phyloP scores from a whole-genome alignment of 1,140 invertebrate genomes.

The Hypothenemus hampei region DNA sequence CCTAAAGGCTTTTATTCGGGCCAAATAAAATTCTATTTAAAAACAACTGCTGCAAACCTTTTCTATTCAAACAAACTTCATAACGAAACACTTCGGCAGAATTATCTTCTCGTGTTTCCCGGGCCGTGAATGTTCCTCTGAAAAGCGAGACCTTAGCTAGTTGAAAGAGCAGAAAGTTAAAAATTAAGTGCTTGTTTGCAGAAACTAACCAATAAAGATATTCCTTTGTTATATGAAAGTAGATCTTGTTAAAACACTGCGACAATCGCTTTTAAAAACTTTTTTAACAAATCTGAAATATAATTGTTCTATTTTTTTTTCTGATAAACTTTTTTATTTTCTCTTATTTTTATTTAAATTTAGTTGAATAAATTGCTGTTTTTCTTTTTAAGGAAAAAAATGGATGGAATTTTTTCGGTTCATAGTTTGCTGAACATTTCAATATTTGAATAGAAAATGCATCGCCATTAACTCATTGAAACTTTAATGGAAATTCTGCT shows the following conservation, averaged over 20 bases:
- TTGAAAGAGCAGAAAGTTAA: constrained; percentile 12
- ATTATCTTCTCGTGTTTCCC: constrained; percentile 26
- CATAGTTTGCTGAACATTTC: too few species aligned
- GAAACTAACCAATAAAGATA: constrained; percentile 15
- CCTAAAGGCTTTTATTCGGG: constrained; percentile 6
- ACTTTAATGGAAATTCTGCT: too few species aligned
- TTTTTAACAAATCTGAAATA: too few species aligned
- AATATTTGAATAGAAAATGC: too few species aligned
- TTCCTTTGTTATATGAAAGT: constrained; percentile 5
- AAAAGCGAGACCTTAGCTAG: constrained; percentile 5
- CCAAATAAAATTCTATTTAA: constrained; percentile 23
- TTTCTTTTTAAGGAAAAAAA: too few species aligned
- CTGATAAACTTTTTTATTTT: too few species aligned
- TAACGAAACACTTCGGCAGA: constrained; percentile 22
- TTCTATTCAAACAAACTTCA: constrained; percentile 27
- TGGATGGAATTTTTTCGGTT: too few species aligned
- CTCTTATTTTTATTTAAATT: too few species aligned
- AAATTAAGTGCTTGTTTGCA: constrained; percentile 21
- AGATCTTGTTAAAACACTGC: constrained; percentile 1
- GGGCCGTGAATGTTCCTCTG: constrained; percentile 18
- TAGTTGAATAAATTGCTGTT: too few species aligned
- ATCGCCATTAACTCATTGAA: too few species aligned
- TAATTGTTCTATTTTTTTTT: too few species aligned
- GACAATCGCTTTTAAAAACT: too few species aligned
- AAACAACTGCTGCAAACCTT: constrained; percentile 20